Evolutionary conservation across 2,797 vertebrate genomes (phyloP), one percentile per base, ranked within the genome.

Genomic region (Centropyge bicolor): DNA sequence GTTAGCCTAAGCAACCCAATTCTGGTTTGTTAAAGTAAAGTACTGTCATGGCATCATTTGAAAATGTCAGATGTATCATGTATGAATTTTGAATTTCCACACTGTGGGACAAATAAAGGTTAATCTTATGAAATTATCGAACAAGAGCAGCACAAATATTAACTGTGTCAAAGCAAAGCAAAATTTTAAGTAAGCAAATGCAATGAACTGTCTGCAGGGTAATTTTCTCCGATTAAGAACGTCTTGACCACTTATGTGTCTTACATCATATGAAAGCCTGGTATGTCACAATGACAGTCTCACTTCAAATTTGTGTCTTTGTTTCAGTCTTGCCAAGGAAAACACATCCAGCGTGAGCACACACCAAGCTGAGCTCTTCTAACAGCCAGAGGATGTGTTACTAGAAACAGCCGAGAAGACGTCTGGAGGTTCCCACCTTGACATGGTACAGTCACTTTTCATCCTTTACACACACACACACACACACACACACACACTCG

Each of bases 391-490:
- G 22, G 57, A 57, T 17, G 22, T 31, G 46, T 20, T 40, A 5
- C 6, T 35, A 51, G 45, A 57, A 52, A 51, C 45, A 54, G 41
- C 59, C 6, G 56, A 67, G 36, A 52, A 10, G 35, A 12, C 16
- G 43, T 63, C 56, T 70, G 73, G 7, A 63, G 12, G 63, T 55
- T 57, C 61, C 35, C 22, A 64, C 75, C 17, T 60, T 16, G 10
- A 62, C 36, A 51, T 13, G 36, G 68, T 75, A 62, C 64, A 65
- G 72, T 66, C 63, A 46, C 64, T 74, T 78, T 73, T 76, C 20
- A 69, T 81, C 74, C 63, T 74, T 73, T 38, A 38, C 41, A 52
- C 63, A 63, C 54, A 51, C 35, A 38, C 48, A 41, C n/a, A 17
- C 69, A 52, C 20, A 0, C 74, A 74, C 49, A 12, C 52, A 45